A percentile compares a stretch with the other conserved stretches of the same genome.
These are phyloP conservation scores for Mythimna loreyi DNA, from an alignment of 2,888 invertebrate species.

Conservation along the genomic window DNA sequence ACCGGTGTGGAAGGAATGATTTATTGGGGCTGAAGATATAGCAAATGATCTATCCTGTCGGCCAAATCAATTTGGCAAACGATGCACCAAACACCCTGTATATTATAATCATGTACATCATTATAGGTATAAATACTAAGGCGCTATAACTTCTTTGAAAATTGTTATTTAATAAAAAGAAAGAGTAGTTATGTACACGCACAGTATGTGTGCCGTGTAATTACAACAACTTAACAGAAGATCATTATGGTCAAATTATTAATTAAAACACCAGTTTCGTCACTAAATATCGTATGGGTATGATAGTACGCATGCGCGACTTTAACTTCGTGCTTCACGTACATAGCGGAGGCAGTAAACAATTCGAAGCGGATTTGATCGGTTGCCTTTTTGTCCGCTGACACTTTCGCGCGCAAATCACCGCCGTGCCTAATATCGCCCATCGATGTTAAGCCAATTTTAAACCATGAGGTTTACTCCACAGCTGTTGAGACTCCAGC, in stretches of 20 bases:
- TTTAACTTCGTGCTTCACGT: constrained; percentile 33
- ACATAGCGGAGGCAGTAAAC: constrained; percentile 50
- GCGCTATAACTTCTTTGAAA: neutral
- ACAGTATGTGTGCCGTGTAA: neutral
- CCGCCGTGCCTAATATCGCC: neutral
- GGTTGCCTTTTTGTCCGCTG: constrained; percentile 15
- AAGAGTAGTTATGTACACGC: no score
- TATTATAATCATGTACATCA: no score
- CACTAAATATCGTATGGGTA: constrained; percentile 72
- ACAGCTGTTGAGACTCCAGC: neutral
- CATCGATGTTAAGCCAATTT: neutral
- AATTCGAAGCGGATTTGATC: constrained; percentile 25
- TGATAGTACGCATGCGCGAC: constrained; percentile 70
- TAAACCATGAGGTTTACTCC: neutral
- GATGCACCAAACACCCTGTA: no score
- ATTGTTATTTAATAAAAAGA: neutral
- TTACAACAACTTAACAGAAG: constrained; percentile 12
- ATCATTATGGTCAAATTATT: constrained; percentile 62
- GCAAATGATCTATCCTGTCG: no score
- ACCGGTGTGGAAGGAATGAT: no score
- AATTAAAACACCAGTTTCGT: constrained; percentile 69
- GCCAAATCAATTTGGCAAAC: no score
- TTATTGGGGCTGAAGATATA: no score
- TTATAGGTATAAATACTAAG: neutral
- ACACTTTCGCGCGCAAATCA: constrained; percentile 46